Percentiles rank a stretch among this genome's conserved stretches.
phyloP scores from a whole-genome alignment of 2,797 vertebrate species.

The Danio aesculapii region DNA sequence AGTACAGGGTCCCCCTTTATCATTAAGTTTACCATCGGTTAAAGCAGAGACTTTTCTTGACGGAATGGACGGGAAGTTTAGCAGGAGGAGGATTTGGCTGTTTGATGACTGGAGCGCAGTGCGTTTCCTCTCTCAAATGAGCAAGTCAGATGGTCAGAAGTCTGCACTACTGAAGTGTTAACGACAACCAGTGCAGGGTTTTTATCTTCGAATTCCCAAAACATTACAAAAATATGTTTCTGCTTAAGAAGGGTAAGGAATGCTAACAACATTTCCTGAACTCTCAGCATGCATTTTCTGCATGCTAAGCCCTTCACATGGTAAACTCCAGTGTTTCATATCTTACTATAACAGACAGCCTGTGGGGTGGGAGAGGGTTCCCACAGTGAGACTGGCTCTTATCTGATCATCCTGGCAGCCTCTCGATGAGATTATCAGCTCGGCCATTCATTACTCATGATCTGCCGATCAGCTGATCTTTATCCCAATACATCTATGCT shows the following conservation, averaged over 20 bases:
- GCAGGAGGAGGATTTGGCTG: neutral
- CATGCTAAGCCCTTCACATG: neutral
- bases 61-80: slow-evolving; percentile 25
- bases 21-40: slow-evolving; percentile 63
- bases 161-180: neutral
- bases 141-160: slow-evolving; percentile 12
- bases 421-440: slow-evolving; percentile 76
- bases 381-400: slow-evolving; percentile 55
- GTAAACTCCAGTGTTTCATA: neutral
- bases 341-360: slow-evolving; percentile 23
- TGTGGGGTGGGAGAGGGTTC: slow-evolving; percentile 43
- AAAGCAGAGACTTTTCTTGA: slow-evolving; percentile 48
- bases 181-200: neutral
- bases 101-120: slow-evolving; percentile 13
- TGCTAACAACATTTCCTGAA: slow-evolving; percentile 19
- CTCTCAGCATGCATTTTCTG: neutral
- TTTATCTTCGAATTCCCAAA: slow-evolving; percentile 9
- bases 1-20: slow-evolving; percentile 80
- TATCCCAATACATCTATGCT: slow-evolving; percentile 69
- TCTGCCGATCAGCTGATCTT: slow-evolving; percentile 80
- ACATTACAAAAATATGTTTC: slow-evolving; percentile 10
- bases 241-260: neutral
- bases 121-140: slow-evolving; percentile 1
- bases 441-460: slow-evolving; percentile 81
- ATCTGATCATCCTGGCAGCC: slow-evolving; percentile 73